These are phyloP conservation scores for Branchipolynoe longqiensis DNA, from an alignment of 2,888 invertebrate species.

Conservation along the genomic window DNA sequence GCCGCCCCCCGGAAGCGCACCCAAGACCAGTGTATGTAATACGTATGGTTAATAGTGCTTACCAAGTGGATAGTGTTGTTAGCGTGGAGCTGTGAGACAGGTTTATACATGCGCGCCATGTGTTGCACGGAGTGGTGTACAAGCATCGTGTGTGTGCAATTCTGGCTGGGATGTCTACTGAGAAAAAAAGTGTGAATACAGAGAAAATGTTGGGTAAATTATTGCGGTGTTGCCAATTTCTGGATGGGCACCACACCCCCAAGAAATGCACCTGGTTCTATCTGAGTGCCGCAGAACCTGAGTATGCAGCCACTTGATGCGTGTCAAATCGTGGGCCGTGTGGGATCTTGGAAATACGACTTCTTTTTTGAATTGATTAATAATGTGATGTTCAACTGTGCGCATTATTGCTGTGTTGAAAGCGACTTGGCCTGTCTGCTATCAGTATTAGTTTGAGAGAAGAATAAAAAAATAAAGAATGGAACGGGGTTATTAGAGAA, in stretches of 20 bases:
- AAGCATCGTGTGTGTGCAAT: constrained; percentile 4
- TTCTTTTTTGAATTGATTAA: not conserved
- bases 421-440: constrained; percentile 7
- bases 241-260: no score
- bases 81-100: not conserved
- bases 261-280: no score
- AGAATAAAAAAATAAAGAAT: no score
- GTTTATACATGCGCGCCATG: not conserved
- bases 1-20: constrained; percentile 87
- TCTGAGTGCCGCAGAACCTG: no score
- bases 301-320: no score
- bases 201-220: not conserved
- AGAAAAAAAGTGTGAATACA: not conserved
- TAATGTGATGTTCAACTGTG: constrained; percentile 44
- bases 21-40: constrained; percentile 84
- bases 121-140: no score
- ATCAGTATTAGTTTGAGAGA: no score
- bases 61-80: not conserved
- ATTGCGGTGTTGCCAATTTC: no score
- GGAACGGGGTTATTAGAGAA: not conserved
- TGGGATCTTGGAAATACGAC: not conserved
- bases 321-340: no score
- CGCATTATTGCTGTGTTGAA: constrained; percentile 47
- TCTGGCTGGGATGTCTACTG: not conserved
- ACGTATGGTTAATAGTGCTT: not conserved